Conservation (phyloP, 2,888 invertebrate genomes). For the Drosophila meridiana region DNA sequence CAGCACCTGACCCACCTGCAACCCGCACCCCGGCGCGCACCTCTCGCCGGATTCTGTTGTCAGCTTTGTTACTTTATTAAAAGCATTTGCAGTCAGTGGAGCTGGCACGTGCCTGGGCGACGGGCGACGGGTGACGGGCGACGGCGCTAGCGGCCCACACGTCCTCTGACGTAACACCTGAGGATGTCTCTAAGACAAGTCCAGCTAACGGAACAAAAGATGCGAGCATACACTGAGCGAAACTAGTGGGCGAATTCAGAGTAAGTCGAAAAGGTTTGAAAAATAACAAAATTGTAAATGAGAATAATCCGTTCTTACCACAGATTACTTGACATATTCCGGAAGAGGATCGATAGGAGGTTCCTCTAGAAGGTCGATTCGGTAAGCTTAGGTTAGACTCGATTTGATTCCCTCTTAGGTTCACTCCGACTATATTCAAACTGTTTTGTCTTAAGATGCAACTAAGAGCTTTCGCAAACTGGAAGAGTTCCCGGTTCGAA, state of each 20-base stretch:
- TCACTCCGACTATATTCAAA: no score
- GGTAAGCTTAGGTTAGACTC: no score
- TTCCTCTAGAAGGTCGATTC: no score
- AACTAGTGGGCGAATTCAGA: not conserved
- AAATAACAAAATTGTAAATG: no score
- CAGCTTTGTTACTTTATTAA: conserved; percentile 64
- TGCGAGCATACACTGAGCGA: conserved; percentile 22
- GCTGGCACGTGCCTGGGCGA: conserved; percentile 28
- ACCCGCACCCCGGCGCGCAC: not conserved
- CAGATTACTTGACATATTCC: no score
- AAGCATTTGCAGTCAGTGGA: conserved; percentile 36
- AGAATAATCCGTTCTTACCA: no score
- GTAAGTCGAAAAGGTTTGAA: no score
- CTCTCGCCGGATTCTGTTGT: conserved; percentile 49
- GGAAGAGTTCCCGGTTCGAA: no score
- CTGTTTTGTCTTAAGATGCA: no score
- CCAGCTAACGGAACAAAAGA: conserved; percentile 6
- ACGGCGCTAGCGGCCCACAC: conserved; percentile 4
- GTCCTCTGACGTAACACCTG: conserved; percentile 1
- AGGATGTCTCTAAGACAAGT: conserved; percentile 15
- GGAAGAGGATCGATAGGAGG: no score
- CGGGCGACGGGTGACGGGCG: not conserved
- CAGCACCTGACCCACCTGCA: conserved; percentile 4
- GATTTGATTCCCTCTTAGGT: no score
- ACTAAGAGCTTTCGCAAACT: no score